Conservation (phyloP, 2,797 vertebrate species). For the Onychomys torridus region DNA sequence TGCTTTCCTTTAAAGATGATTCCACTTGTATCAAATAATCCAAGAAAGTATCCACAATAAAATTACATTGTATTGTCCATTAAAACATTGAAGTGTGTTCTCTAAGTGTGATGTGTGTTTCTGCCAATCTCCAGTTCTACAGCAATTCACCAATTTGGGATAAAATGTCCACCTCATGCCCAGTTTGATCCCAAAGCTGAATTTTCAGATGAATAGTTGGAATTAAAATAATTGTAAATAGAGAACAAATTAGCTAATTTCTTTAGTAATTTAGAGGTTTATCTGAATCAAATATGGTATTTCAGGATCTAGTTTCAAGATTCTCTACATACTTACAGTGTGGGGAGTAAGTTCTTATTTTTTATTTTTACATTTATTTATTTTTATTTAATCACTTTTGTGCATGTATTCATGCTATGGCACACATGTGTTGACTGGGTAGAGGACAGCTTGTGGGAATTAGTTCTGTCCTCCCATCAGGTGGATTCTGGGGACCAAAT, state of each 20-base stretch:
- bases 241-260: background rate
- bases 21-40: conserved; percentile 21
- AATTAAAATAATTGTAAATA: conserved; percentile 7
- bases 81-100: background rate
- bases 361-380: background rate
- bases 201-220: conserved; percentile 9
- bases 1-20: background rate
- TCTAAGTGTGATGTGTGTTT: conserved; percentile 37
- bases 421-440: background rate
- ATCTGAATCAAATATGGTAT: background rate
- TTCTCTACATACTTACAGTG: background rate
- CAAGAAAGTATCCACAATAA: background rate
- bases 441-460: background rate
- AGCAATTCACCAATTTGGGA: background rate
- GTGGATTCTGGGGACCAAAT: too few species aligned
- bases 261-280: background rate
- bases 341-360: background rate
- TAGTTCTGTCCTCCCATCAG: background rate
- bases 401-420: background rate
- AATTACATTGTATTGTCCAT: conserved; percentile 16
- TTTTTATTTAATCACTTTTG: background rate
- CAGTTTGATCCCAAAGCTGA: conserved; percentile 43
- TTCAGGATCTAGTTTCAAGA: conserved; percentile 19
- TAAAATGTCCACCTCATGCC: conserved; percentile 3
- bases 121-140: background rate